Conservation (phyloP, 2,113 vertebrate genomes). For the Sarotherodon lohbergeri region DNA sequence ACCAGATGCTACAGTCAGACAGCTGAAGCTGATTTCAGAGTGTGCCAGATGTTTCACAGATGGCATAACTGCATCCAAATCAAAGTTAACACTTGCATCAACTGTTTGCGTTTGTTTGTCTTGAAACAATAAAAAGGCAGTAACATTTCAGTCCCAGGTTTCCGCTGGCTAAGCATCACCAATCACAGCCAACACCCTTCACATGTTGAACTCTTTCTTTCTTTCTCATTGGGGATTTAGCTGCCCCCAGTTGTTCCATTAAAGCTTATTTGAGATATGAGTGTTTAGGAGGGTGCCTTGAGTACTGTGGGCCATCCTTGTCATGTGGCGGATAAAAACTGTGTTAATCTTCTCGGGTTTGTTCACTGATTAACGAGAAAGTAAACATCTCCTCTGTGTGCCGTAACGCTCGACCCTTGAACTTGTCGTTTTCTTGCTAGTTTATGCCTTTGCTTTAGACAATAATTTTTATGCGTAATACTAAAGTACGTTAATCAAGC, state of each 20-base stretch:
- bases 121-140: neutral
- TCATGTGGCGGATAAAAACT: neutral
- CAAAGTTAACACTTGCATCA: neutral
- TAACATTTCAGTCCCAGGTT: neutral
- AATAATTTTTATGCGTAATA: neutral
- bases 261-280: neutral
- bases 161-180: neutral
- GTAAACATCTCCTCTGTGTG: neutral
- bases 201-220: neutral
- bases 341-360: neutral
- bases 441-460: neutral
- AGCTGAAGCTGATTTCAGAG: neutral
- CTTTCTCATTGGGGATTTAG: neutral
- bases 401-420: neutral
- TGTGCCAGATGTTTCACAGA: neutral
- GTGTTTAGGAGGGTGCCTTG: neutral
- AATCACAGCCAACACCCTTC: neutral
- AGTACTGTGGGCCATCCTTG: neutral
- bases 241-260: neutral
- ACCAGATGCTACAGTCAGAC: neutral
- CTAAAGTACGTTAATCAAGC: neutral
- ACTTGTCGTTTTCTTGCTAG: neutral
- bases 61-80: neutral
- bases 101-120: neutral
- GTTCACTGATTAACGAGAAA: neutral